Conservation (phyloP, 2,888 invertebrate genomes). For the Himalopsyche anomala region DNA sequence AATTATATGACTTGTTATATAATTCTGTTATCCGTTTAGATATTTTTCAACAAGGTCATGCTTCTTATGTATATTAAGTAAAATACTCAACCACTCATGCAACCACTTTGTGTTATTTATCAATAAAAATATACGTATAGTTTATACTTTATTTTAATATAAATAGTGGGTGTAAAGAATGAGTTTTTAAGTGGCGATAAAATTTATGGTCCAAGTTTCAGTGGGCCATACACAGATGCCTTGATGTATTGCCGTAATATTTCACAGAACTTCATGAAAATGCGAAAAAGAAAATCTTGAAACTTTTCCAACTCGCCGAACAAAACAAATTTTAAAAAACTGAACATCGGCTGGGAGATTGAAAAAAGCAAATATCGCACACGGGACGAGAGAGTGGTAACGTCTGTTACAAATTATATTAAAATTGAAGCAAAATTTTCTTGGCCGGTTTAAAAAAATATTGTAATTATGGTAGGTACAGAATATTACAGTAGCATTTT, state of each 20-base stretch:
- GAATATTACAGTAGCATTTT: too few species aligned
- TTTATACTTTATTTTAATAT: too few species aligned
- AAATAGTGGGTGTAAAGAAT: neutral
- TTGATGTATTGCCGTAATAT: constrained; percentile 2
- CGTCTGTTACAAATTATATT: neutral
- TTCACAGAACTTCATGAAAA: constrained; percentile 16
- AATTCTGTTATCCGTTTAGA: too few species aligned
- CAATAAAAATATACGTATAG: too few species aligned
- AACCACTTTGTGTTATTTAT: too few species aligned
- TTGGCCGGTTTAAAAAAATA: too few species aligned
- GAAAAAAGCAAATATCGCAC: neutral
- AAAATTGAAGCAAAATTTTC: too few species aligned
- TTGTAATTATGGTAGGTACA: too few species aligned
- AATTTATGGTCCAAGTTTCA: constrained; percentile 16
- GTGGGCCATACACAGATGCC: neutral
- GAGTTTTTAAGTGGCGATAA: constrained; percentile 34
- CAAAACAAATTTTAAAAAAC: constrained; percentile 5
- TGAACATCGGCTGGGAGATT: constrained; percentile 14
- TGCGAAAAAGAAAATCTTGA: constrained; percentile 29
- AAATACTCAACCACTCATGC: too few species aligned
- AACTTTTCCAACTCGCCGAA: constrained; percentile 3
- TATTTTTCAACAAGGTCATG: too few species aligned
- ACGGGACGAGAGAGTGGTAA: neutral
- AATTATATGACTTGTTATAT: too few species aligned
- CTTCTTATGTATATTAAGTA: too few species aligned